These are phyloP conservation scores for Mythimna vitellina DNA, from an alignment of 2,888 invertebrate species.

Conservation along the genomic window DNA sequence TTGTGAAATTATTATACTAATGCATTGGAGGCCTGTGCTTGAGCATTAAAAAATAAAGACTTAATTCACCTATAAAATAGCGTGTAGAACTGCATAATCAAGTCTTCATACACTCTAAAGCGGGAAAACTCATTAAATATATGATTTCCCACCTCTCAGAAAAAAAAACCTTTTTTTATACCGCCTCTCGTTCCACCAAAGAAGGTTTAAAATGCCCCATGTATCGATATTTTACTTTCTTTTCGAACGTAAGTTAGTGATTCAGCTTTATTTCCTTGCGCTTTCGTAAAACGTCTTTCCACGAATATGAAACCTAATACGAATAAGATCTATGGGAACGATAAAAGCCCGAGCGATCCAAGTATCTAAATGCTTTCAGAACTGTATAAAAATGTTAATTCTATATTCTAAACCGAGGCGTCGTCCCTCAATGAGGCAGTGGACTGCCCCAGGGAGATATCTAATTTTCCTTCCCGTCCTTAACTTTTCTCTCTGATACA, in stretches of 20 bases:
- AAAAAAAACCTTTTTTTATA: not conserved
- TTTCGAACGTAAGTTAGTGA: not conserved
- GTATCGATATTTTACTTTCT: not conserved
- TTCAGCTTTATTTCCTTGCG: not conserved
- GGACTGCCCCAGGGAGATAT: slow-evolving; percentile 56
- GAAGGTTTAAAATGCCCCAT: not conserved
- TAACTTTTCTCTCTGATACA: slow-evolving; percentile 56
- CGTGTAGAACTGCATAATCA: no score
- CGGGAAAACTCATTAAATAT: no score
- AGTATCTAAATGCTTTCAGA: slow-evolving; percentile 23
- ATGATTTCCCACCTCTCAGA: no score
- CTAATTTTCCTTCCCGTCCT: slow-evolving; percentile 59
- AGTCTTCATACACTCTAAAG: no score
- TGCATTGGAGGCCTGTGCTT: not conserved
- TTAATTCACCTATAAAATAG: not conserved
- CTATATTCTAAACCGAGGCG: slow-evolving; percentile 45
- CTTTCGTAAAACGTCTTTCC: not conserved
- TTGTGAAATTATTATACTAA: slow-evolving; percentile 46
- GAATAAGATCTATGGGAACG: slow-evolving; percentile 20
- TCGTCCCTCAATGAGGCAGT: slow-evolving; percentile 43
- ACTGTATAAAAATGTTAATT: slow-evolving; percentile 45
- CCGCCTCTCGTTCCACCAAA: not conserved
- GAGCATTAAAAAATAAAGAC: slow-evolving; percentile 7
- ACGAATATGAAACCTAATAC: slow-evolving; percentile 9
- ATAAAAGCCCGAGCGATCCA: slow-evolving; percentile 6